phyloP scores from a whole-genome alignment of 2,113 vertebrate species.

The Empidonax alnorum region DNA sequence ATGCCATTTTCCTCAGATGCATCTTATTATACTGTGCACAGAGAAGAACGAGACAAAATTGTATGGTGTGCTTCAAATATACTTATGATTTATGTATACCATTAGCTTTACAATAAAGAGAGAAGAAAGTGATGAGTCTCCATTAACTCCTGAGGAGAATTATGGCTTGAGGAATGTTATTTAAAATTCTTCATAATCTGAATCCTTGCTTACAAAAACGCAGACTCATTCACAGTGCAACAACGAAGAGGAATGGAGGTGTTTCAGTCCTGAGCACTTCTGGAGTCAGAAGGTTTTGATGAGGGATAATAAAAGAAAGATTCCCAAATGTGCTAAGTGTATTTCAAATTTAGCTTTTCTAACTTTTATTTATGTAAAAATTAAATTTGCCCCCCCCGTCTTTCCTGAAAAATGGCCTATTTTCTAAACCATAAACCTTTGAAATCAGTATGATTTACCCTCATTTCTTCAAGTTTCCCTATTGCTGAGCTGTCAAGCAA shows the following conservation, averaged over 20 bases:
- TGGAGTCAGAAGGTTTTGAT: neutral
- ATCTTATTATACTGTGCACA: neutral
- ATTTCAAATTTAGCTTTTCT: neutral
- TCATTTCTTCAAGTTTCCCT: neutral
- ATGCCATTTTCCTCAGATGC: neutral
- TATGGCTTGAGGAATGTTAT: neutral
- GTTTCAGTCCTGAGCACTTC: neutral
- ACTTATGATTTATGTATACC: neutral
- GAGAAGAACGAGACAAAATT: neutral
- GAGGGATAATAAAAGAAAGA: neutral
- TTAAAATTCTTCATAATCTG: neutral
- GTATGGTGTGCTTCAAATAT: neutral
- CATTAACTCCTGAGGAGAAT: neutral
- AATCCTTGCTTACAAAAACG: neutral
- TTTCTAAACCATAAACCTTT: neutral
- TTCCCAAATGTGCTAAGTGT: rapidly evolving
- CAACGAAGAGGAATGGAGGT: neutral
- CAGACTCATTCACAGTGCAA: neutral
- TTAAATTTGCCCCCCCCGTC: neutral
- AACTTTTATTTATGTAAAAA: neutral
- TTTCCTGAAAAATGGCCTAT: neutral
- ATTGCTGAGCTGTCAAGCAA: neutral
- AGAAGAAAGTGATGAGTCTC: neutral
- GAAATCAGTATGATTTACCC: neutral
- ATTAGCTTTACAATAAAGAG: neutral